phyloP scores from a whole-genome alignment of 1,140 invertebrate genomes.

The Listronotus bonariensis region DNA sequence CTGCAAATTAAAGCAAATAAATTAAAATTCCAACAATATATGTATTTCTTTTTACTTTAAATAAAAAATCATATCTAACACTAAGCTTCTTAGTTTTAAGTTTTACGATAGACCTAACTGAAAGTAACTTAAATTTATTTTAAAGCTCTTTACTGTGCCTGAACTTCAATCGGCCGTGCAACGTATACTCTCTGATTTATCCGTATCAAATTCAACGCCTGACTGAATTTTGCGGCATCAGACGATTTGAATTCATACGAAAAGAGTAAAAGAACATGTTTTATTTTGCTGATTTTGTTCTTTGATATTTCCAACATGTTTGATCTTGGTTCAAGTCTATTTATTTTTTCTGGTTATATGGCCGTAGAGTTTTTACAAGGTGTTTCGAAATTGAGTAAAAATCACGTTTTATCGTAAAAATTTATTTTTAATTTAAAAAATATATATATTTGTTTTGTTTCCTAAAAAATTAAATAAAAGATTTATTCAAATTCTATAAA shows the following conservation, averaged over 20 bases:
- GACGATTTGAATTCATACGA: conserved; percentile 42
- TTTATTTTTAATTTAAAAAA: too few species aligned
- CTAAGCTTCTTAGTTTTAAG: conserved; percentile 11
- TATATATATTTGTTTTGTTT: too few species aligned
- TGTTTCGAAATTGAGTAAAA: too few species aligned
- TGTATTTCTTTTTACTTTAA: too few species aligned
- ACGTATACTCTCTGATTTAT: conserved; percentile 43
- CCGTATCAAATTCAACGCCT: conserved; percentile 45
- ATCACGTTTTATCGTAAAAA: too few species aligned
- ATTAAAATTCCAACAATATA: too few species aligned
- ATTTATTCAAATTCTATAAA: too few species aligned
- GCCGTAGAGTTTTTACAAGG: too few species aligned
- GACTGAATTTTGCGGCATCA: conserved; percentile 43
- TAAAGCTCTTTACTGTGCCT: conserved; percentile 20
- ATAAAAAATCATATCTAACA: neutral
- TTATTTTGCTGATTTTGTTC: conserved; percentile 36
- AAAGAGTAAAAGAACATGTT: conserved; percentile 29
- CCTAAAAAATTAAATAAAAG: too few species aligned
- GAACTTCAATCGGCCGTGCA: conserved; percentile 35
- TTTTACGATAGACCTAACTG: neutral
- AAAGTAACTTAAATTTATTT: conserved; percentile 9
- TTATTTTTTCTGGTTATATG: too few species aligned
- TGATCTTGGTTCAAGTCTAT: too few species aligned
- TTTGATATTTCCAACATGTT: conserved; percentile 22
- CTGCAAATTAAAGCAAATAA: too few species aligned